A percentile compares a stretch with the other conserved stretches of the same genome.
phyloP scores from a whole-genome alignment of 2,113 vertebrate genomes.

The Hippocampus abdominalis region DNA sequence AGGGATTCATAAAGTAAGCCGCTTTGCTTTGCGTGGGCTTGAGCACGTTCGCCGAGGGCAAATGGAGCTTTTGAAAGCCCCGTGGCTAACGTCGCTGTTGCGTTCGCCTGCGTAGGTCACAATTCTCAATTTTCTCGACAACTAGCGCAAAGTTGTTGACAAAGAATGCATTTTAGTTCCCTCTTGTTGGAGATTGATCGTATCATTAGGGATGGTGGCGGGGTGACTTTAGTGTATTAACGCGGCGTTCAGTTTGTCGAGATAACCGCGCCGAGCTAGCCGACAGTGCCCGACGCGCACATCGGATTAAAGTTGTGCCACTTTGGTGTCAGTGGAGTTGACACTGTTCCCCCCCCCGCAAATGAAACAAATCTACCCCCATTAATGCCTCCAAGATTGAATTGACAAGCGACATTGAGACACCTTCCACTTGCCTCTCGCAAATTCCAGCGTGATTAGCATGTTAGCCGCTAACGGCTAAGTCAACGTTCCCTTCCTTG shows the following conservation, averaged over 20 bases:
- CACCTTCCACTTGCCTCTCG: background rate
- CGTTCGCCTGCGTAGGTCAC: constrained; percentile 42
- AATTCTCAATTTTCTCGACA: background rate
- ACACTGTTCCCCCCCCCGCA: background rate
- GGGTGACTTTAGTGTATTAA: background rate
- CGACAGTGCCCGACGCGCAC: background rate
- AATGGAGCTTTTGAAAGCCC: background rate
- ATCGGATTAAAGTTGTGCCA: background rate
- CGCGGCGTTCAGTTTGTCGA: background rate
- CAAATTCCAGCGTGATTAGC: background rate
- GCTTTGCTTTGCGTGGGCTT: background rate
- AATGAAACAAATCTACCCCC: background rate
- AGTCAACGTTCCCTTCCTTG: background rate
- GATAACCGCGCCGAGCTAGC: background rate
- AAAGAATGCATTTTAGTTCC: background rate
- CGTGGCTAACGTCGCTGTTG: constrained; percentile 13
- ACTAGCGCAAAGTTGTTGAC: background rate
- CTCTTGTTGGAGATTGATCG: background rate
- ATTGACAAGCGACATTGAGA: background rate
- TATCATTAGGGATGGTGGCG: background rate
- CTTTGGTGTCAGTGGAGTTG: background rate
- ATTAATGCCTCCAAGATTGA: background rate
- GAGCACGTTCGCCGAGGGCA: background rate
- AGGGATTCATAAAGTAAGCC: background rate
- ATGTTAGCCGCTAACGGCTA: background rate